Base-by-base conservation (phyloP, 2,797 vertebrate genomes). In the Rachycentron canadum region DNA sequence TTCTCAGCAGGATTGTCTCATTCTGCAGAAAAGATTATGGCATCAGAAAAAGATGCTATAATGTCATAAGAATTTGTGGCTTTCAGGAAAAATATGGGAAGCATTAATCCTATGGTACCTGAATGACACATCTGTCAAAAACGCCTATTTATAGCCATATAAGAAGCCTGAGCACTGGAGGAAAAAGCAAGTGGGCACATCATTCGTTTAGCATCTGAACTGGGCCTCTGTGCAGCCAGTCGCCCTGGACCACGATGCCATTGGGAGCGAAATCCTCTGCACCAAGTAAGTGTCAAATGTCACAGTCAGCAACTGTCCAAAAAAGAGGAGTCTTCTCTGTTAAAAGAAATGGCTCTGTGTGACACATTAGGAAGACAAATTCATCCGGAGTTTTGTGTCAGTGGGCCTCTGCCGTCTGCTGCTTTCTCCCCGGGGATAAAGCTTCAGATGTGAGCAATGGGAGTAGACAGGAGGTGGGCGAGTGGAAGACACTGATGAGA, bases 401-500 rank as follows among this genome's bases (percentile, higher is more conserved):
- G 45, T 0, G 36, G 81, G 49, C 61, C 70, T 63, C 50, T 61
- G 74, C 77, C 78, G 85, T 79, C 80, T 79, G 76, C 62, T 3
- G 74, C 63, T 52, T 40, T 66, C 69, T 56, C 69, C 77, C 64
- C 41, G 14, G 36, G 84, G 83, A 83, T 28, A 47, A 47, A 59
- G 83, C 63, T 67, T 88, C 64, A 80, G 58, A 83, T 87, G 41
- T 67, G 86, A 79, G 87, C 85, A 77, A 79, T 69, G 73, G 79
- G 78, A 82, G 70, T 3, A 67, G 89, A 92, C 90, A 86, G 84
- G 74, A 79, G 84, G 88, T 82, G 78, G 78, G 82, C 5, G 78
- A 82, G 68, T 21, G 58, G 80, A 58, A 82, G 84, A 71, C 63
- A 19, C 73, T 79, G 86, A 86, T 65, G 41, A 45, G 69, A 75